Percentiles rank a stretch among this genome's conserved stretches.
These are phyloP conservation scores for Catotricha subobsoleta DNA, from an alignment of 2,888 invertebrate genomes.

Conservation along the genomic window DNA sequence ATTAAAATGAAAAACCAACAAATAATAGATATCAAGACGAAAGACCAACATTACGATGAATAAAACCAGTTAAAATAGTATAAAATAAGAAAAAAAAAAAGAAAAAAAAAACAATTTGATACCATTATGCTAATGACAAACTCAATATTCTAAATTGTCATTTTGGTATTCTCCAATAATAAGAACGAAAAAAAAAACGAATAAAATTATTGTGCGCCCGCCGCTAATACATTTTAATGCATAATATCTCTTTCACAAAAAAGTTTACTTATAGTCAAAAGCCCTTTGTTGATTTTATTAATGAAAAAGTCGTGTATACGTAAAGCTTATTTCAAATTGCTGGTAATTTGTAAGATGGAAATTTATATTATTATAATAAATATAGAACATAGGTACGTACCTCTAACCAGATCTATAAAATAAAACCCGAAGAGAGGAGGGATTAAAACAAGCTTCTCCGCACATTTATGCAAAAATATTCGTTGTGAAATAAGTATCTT, in stretches of 20 bases:
- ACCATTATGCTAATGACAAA: not conserved
- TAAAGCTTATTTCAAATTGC: constrained; percentile 4
- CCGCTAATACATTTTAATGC: not conserved
- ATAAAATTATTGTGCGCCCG: constrained; percentile 1
- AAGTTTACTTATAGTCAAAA: not conserved
- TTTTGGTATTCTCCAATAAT: not conserved
- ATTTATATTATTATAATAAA: too few relatives aligned
- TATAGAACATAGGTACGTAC: too few relatives aligned
- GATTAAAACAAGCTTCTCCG: too few relatives aligned
- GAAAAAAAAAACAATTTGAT: not conserved
- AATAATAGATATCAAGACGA: too few relatives aligned
- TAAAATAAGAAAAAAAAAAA: not conserved
- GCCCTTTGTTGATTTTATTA: constrained; percentile 4
- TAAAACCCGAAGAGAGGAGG: too few relatives aligned
- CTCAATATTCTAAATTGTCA: constrained; percentile 4
- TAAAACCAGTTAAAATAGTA: not conserved
- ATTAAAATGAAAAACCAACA: too few relatives aligned
- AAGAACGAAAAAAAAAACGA: too few relatives aligned
- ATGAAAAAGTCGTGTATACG: constrained; percentile 3
- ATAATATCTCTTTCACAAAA: not conserved
- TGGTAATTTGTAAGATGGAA: constrained; percentile 4
- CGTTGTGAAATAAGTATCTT: too few relatives aligned
- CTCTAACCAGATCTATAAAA: too few relatives aligned
- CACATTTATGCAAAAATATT: too few relatives aligned
- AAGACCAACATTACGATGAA: too few relatives aligned